Base-by-base conservation (phyloP, 2,113 vertebrate genomes). In the Vicugna pacos region DNA sequence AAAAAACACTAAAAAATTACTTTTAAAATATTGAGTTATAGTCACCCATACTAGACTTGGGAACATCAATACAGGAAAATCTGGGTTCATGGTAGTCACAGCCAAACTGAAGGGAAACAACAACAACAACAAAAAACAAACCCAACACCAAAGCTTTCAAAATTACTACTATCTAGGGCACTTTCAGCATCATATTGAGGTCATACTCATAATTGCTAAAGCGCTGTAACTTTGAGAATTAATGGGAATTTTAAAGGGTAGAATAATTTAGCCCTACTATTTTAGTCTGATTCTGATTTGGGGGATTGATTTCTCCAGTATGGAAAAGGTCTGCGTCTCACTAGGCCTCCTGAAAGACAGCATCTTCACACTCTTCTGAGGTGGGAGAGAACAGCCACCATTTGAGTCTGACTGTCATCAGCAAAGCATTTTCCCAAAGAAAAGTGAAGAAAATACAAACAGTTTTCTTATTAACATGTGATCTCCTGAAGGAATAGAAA, bases 1-100 rank as follows among this genome's bases (percentile, higher is more conserved):
- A 90, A 73, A 69, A 46, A 38, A 0, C 0, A 19, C 12, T 16
- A 26, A 52, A 69, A 82, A 58, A 70, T 80, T 80, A 35, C 24
- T 89, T 10, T 81, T 54, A 69, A 65, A 88, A 72, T 95, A 70
- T 48, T 93, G 50, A 28, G 38, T 56, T 79, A 84, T 28, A 75
- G 28, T 89, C 17, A 83, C n/a, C 77, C 14, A 58, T 8, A 50
- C 8, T 50, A 72, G 67, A 54, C 75, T 76, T 81, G 42, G 81
- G 87, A 90, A 67, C 46, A 89, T 65, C 22, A 73, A 26, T 32
- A 84, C 1, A 69, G n/a, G n/a, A 96, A 89, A 89, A 89, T 64
- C 19, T 32, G 72, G 65, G 17, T 72, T 95, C 38, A 52, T 0
- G 81, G 19, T 38, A 91, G 67, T 92, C 56, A 60, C 19, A 92